Base-by-base conservation (phyloP, 2,888 invertebrate species). In the Camponotus fellah region DNA sequence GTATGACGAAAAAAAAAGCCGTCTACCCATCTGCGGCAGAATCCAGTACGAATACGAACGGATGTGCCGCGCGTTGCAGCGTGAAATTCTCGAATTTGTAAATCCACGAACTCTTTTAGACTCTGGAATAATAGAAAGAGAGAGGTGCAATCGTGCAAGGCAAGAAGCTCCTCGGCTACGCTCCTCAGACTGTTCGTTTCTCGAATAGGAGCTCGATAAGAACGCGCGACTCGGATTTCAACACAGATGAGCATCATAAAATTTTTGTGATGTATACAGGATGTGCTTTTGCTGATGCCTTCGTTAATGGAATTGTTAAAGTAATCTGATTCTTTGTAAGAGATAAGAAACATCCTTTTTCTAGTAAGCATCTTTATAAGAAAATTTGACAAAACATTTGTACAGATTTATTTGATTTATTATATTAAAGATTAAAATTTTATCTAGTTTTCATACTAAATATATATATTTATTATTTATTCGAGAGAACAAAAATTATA, bases 1-100 rank as follows among this genome's bases (percentile, higher is more conserved):
- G 81, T 77, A 68, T 83, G 26, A 32, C 84, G 85, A 49, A 49
- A 53, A 17, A 49, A 88, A 81, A 90, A 90, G 83, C 84, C 77
- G 82, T 72, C 53, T 46, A 86, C 62, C 90, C 89, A 5, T 64
- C 32, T 46, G 34, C 65, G 21, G 58, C 10, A 53, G 62, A 75
- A 85, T 84, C 74, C 72, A 58, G 69, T 37, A n/a, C 65, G 32
- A 37, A 75, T n/a, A 53, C 43, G 85, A 76, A 86, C 82, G 77
- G 69, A 83, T 21, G 53, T 43, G 74, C 2, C 60, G 37, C 34
- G 74, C 60, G 72, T 69, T 46, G 84, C 81, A 40, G 68, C 60
- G 62, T 76, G 72, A 84, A 82, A 86, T 87, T 46, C 68, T 37
- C 82, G 79, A 76, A 86, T 85, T 75, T 75, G 32, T 60, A 60